Conservation (phyloP, 2,113 vertebrate genomes). For the Melanostigma gelatinosum region DNA sequence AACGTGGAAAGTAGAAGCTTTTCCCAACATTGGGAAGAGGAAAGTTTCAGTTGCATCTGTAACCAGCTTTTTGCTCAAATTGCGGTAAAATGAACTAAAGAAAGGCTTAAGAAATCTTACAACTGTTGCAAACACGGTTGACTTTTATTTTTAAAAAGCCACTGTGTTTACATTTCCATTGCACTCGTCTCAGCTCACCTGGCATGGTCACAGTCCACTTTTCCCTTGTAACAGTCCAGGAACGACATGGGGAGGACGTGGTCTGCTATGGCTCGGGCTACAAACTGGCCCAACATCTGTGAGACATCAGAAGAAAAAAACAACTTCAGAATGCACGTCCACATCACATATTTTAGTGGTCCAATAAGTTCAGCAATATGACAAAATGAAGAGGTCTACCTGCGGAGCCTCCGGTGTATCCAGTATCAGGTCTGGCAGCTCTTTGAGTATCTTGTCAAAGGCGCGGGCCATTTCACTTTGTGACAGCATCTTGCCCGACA, state of each 20-base stretch:
- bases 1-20: background rate
- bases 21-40: background rate
- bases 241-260: slow-evolving; percentile 87
- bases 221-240: slow-evolving; percentile 88
- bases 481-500: slow-evolving; percentile 82
- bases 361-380: background rate
- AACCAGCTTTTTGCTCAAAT: background rate
- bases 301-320: background rate
- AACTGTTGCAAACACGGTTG: background rate
- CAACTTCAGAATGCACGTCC: background rate
- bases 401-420: slow-evolving; percentile 90
- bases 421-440: slow-evolving; percentile 89
- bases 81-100: background rate
- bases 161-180: background rate
- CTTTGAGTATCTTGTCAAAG: slow-evolving; percentile 86
- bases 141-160: background rate
- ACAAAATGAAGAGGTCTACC: slow-evolving; percentile 67
- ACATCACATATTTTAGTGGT: background rate
- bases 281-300: slow-evolving; percentile 92
- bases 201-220: slow-evolving; percentile 88
- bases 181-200: slow-evolving; percentile 74
- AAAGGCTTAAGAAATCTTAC: background rate
- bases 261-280: slow-evolving; percentile 89
- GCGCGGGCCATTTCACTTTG: slow-evolving; percentile 84
- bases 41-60: background rate